phyloP scores from a whole-genome alignment of 2,113 vertebrate species.

The Chitala chitala region DNA sequence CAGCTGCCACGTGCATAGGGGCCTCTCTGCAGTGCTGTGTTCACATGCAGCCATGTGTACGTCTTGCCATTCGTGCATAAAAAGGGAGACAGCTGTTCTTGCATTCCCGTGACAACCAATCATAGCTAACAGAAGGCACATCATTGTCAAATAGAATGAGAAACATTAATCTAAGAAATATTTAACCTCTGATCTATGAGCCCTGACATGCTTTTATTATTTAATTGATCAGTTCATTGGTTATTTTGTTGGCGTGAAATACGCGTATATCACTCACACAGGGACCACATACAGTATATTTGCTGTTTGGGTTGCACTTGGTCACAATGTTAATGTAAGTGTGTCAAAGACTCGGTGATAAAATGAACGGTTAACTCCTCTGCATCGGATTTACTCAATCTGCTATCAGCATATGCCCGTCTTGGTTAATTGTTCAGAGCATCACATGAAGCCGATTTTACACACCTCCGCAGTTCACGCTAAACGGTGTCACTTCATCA shows the following conservation, averaged over 20 bases:
- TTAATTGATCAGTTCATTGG: too few relatives aligned
- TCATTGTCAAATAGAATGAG: slow-evolving; percentile 5
- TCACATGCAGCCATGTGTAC: background rate
- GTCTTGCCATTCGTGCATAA: slow-evolving; percentile 17
- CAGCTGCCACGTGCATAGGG: slow-evolving; percentile 39
- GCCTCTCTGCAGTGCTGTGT: background rate
- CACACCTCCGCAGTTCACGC: background rate
- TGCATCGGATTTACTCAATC: background rate
- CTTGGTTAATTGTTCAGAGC: background rate
- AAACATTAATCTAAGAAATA: background rate
- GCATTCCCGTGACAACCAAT: slow-evolving; percentile 55
- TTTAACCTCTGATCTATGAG: too few relatives aligned
- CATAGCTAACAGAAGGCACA: slow-evolving; percentile 35
- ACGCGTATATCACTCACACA: too few relatives aligned
- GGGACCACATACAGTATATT: too few relatives aligned
- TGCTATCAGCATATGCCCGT: background rate
- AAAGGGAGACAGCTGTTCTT: slow-evolving; percentile 60
- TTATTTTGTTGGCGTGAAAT: too few relatives aligned
- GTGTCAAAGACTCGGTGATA: background rate
- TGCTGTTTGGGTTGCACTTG: too few relatives aligned
- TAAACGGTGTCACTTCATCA: slow-evolving; percentile 22
- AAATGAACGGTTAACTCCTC: background rate
- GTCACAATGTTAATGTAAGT: background rate
- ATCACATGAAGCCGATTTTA: background rate
- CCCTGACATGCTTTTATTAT: too few relatives aligned